These are phyloP conservation scores for Oncopeltus fasciatus DNA, from an alignment of 1,140 invertebrate species.

Conservation along the genomic window DNA sequence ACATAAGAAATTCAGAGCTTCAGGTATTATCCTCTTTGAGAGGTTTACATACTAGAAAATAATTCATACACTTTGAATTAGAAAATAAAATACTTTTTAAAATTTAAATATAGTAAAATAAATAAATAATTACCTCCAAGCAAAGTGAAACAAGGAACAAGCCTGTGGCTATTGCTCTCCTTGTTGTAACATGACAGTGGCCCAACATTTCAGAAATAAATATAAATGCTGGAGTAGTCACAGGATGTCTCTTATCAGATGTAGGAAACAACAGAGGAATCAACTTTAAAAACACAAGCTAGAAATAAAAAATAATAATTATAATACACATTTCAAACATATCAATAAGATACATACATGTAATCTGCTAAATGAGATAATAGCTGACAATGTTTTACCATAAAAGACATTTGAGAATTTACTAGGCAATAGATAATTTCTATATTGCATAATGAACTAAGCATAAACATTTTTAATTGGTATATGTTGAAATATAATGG, in stretches of 20 bases:
- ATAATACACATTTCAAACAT: background rate
- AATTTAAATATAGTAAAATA: slow-evolving; percentile 13
- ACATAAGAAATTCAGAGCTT: slow-evolving; percentile 59
- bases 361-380: no score
- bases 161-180: slow-evolving; percentile 57
- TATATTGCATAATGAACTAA: no score
- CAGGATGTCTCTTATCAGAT: slow-evolving; percentile 73
- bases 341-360: no score
- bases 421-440: no score
- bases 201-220: slow-evolving; percentile 70
- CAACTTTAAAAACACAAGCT: slow-evolving; percentile 66
- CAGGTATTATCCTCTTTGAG: slow-evolving; percentile 69
- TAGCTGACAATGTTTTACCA: no score
- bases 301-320: slow-evolving; percentile 27
- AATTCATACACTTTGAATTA: no score
- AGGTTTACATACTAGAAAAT: slow-evolving; percentile 50
- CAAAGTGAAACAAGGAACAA: slow-evolving; percentile 57
- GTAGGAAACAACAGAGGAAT: slow-evolving; percentile 65
- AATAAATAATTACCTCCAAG: slow-evolving; percentile 41
- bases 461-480: no score
- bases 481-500: no score
- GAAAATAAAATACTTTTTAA: background rate
- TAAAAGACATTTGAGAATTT: no score
- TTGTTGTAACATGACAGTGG: slow-evolving; percentile 41
- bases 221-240: slow-evolving; percentile 67